phyloP scores from a whole-genome alignment of 30 jellyfish, hydroid and myxozoan genomes.

The Cassiopea andromeda region DNA sequence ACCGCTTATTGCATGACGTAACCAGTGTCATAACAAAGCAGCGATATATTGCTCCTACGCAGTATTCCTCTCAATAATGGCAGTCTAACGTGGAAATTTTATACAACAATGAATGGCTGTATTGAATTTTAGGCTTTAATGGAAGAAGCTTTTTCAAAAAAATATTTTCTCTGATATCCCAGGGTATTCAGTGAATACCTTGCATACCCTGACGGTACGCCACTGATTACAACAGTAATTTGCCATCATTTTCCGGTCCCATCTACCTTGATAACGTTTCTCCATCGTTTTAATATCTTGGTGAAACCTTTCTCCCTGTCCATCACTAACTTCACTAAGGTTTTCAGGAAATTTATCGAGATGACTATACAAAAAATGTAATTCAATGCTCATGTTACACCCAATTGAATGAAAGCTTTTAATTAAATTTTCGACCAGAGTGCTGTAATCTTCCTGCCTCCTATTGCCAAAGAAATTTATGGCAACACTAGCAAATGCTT shows the following conservation, averaged over 20 bases:
- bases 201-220: too few species aligned
- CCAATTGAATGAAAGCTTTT: neutral
- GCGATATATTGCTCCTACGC: too few species aligned
- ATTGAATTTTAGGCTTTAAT: too few species aligned
- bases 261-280: conserved; percentile 37
- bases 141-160: too few species aligned
- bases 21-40: too few species aligned
- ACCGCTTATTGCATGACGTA: too few species aligned
- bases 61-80: too few species aligned
- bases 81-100: too few species aligned
- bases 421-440: conserved; percentile 12
- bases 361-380: conserved; percentile 17
- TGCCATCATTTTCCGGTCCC: conserved; percentile 33
- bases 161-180: too few species aligned
- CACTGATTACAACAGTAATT: neutral
- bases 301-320: conserved; percentile 54
- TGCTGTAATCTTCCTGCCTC: neutral
- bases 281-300: conserved; percentile 39
- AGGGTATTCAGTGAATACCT: too few species aligned
- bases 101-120: too few species aligned
- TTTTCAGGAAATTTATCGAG: conserved; percentile 44
- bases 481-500: neutral
- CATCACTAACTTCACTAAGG: conserved; percentile 56
- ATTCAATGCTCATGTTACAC: conserved; percentile 11
- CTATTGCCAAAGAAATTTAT: conserved; percentile 25